Evolutionary conservation across 37 sponge, comb jelly and placozoan genomes (phyloP).

Genomic region (Agelas oroides): DNA sequence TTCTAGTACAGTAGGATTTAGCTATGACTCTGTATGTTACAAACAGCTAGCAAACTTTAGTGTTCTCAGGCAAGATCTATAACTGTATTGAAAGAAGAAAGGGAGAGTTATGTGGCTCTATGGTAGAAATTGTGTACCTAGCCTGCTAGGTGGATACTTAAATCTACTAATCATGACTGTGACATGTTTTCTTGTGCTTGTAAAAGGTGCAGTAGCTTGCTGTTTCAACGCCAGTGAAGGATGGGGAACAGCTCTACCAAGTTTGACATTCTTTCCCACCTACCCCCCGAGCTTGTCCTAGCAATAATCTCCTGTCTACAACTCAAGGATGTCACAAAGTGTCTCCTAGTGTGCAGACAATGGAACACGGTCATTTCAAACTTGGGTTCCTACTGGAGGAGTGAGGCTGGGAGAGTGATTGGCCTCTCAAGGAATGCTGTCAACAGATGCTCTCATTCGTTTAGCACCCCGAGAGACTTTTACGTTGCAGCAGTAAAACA

Average conservation of each 20-base stretch:
- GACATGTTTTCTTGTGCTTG: no score
- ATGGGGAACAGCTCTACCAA: slow-evolving; percentile 2
- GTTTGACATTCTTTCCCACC: slow-evolving; percentile 14
- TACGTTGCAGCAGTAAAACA: slow-evolving; percentile 3
- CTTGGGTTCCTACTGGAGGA: slow-evolving; percentile 5
- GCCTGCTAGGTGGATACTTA: no score
- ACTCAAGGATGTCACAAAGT: background rate
- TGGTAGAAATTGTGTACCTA: no score
- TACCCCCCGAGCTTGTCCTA: slow-evolving; percentile 15
- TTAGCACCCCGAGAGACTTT: background rate
- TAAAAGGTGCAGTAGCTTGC: no score
- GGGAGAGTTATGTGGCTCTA: no score
- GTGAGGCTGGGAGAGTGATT: background rate
- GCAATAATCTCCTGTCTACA: background rate
- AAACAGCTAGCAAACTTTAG: no score
- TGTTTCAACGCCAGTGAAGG: no score
- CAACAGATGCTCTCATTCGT: background rate
- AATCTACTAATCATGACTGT: no score
- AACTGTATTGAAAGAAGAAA: no score
- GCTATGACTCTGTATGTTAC: no score
- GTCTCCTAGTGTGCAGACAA: background rate
- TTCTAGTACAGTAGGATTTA: no score
- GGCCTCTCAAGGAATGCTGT: slow-evolving; percentile 1
- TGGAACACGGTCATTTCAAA: slow-evolving; percentile 17
- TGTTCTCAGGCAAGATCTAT: no score